Base-by-base conservation (phyloP, 1,140 invertebrate genomes). In the Bacillus rossius region DNA sequence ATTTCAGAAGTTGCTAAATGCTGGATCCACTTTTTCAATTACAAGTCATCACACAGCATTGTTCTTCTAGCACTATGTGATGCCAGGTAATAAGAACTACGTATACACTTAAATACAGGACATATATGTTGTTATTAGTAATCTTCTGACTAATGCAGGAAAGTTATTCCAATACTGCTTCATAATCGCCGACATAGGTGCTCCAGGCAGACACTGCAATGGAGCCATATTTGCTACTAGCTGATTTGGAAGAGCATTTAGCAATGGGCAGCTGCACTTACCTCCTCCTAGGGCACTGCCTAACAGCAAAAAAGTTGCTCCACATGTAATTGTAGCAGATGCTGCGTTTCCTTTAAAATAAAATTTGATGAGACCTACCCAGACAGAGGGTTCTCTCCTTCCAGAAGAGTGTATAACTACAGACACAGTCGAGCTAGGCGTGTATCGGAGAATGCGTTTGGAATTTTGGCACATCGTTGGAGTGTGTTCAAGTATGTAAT, bases 371-470 rank as follows among this genome's bases (percentile, higher is more conserved):
- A 70, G 54, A 74, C 77, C 48, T 79, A 71, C 64, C 69, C 71
- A 34, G 61, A 67, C 17, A 61, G 62, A 47, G 17, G 65, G 25
- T 51, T 73, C 38, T 53, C 62, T 42, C 37, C 68, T 22, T 51
- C 68, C 42, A 67, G 76, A 62, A 66, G 64, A 64, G 69, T 76
- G 55, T 79, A 74, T 59, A 79, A 79, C 60, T 79, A 77, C 55
- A 57, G 76, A 49, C 57, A 75, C 34, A 72, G 68, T 19, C 59
- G 71, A 43, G 70, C 70, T 19, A 61, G 75, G 59, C 62, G 68
- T 53, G 67, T 70, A 17, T 61, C 72, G 4, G 73, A 34, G 10
- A 34, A 34, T 34, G 29, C 29, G 4, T 34, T 34, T 34, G 29
- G 29, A 10, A 34, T 34, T 34, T 34, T 34, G 4, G 29, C 29